A percentile compares a stretch with the other conserved stretches of the same genome.
These are phyloP conservation scores for Drosophila macrothrix DNA, from an alignment of 2,888 invertebrate genomes.

Conservation along the genomic window DNA sequence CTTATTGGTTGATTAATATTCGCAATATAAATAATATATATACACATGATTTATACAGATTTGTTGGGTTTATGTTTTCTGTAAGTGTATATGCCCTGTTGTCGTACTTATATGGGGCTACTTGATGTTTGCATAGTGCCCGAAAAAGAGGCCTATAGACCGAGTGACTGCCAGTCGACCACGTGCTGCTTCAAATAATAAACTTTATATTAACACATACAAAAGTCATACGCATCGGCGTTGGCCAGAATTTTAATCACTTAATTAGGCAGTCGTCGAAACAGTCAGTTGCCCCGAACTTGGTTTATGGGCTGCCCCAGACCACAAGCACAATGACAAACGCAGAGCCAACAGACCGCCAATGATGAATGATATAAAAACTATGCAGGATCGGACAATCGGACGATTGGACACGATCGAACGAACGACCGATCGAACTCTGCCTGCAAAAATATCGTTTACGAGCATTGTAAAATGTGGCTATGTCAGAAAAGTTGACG, in stretches of 20 bases:
- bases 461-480: slow-evolving; percentile 62
- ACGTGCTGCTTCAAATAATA: slow-evolving; percentile 85
- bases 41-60: background rate
- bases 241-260: slow-evolving; percentile 84
- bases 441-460: slow-evolving; percentile 65
- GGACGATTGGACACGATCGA: slow-evolving; percentile 21
- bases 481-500: slow-evolving; percentile 68
- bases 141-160: slow-evolving; percentile 55
- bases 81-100: slow-evolving; percentile 7
- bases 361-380: slow-evolving; percentile 61
- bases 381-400: slow-evolving; percentile 62
- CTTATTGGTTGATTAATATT: background rate
- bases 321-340: slow-evolving; percentile 21
- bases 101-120: slow-evolving; percentile 33
- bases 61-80: background rate
- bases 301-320: slow-evolving; percentile 55
- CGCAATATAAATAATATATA: background rate
- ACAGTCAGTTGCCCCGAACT: slow-evolving; percentile 35
- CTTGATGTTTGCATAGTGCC: slow-evolving; percentile 41
- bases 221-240: slow-evolving; percentile 83
- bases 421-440: slow-evolving; percentile 34
- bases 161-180: slow-evolving; percentile 67
- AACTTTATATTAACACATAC: slow-evolving; percentile 85
- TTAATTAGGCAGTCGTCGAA: slow-evolving; percentile 79
- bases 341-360: slow-evolving; percentile 13